Conservation (phyloP, 2,888 invertebrate genomes). For the Galeruca laticollis region DNA sequence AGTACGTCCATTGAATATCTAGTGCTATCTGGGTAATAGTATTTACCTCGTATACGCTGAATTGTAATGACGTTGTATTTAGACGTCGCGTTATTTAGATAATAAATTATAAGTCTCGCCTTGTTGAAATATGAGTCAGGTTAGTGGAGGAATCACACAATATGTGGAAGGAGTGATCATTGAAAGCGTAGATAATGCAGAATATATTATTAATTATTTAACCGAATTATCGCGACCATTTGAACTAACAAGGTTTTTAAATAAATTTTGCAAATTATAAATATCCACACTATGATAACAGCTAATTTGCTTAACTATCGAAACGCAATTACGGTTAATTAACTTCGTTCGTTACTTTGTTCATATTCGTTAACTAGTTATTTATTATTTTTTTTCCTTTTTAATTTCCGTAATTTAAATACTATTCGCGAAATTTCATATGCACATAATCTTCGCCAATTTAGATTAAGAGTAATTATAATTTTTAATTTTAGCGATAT, state of each 20-base stretch:
- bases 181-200: too few relatives aligned
- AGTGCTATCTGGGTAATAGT: too few relatives aligned
- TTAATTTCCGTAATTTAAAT: conserved; percentile 10
- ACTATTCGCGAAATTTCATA: conserved; percentile 42
- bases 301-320: conserved; percentile 42
- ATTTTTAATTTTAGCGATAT: conserved; percentile 9
- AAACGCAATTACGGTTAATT: conserved; percentile 48
- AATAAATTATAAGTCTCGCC: too few relatives aligned
- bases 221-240: not conserved
- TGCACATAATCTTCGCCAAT: conserved; percentile 47
- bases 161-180: too few relatives aligned
- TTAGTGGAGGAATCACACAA: too few relatives aligned
- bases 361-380: conserved; percentile 29
- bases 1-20: too few relatives aligned
- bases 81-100: too few relatives aligned
- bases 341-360: conserved; percentile 47
- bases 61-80: too few relatives aligned
- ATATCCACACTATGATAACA: conserved; percentile 38
- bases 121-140: too few relatives aligned
- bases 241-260: conserved; percentile 21
- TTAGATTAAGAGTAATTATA: conserved; percentile 46
- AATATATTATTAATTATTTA: not conserved
- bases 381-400: conserved; percentile 18
- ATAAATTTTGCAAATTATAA: conserved; percentile 39
- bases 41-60: too few relatives aligned